phyloP scores from a whole-genome alignment of 2,888 invertebrate genomes.

The Alitta virens region DNA sequence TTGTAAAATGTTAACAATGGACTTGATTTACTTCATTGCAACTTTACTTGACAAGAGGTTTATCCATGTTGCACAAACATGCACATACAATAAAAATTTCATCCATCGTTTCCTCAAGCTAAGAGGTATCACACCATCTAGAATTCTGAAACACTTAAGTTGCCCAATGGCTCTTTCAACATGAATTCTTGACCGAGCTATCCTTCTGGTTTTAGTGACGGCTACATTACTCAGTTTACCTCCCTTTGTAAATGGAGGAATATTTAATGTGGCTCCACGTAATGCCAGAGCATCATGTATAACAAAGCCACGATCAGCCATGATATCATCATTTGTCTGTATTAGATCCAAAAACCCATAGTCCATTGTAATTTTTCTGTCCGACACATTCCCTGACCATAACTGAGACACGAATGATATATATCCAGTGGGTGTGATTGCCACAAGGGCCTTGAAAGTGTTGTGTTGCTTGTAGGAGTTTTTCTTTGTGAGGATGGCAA shows the following conservation, averaged over 20 bases:
- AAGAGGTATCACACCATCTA: too few species aligned
- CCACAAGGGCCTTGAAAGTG: constrained; percentile 3
- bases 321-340: not conserved
- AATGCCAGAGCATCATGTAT: not conserved
- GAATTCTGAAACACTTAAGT: too few species aligned
- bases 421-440: not conserved
- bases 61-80: too few species aligned
- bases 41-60: too few species aligned
- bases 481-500: not conserved
- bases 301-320: constrained; percentile 7
- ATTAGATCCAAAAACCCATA: not conserved
- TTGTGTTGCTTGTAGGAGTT: constrained; percentile 1
- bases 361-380: not conserved
- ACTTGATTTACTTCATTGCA: too few species aligned
- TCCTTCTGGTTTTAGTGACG: not conserved
- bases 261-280: not conserved
- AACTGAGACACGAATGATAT: not conserved
- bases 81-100: too few species aligned
- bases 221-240: not conserved
- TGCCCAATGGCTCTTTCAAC: not conserved
- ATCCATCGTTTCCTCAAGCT: too few species aligned
- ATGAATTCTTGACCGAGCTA: not conserved
- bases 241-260: constrained; percentile 3
- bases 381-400: not conserved
- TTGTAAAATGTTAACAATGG: too few species aligned